These are phyloP conservation scores for Stigmatopora argus DNA, from an alignment of 2,113 vertebrate genomes.

Conservation along the genomic window DNA sequence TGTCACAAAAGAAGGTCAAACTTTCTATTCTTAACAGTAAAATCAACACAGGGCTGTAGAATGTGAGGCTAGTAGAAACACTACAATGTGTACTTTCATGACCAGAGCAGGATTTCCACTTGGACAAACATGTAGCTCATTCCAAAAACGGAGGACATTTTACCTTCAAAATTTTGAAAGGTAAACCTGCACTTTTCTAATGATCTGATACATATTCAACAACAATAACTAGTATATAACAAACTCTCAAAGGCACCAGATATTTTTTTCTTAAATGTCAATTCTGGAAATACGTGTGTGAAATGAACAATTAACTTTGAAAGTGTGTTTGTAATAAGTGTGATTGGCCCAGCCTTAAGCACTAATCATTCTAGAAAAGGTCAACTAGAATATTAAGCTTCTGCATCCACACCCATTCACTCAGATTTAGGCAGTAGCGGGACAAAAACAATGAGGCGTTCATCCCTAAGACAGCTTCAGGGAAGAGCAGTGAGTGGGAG, in stretches of 20 bases:
- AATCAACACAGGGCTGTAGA: neutral
- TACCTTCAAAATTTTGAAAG: no score
- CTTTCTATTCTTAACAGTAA: constrained; percentile 24
- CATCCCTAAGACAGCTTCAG: constrained; percentile 66
- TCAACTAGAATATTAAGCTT: neutral
- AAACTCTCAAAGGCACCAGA: neutral
- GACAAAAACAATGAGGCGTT: constrained; percentile 70
- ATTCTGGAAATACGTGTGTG: neutral
- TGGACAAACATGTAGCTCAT: no score
- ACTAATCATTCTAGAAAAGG: constrained; percentile 3
- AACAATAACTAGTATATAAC: neutral
- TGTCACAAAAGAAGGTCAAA: constrained; percentile 43
- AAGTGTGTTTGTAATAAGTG: constrained; percentile 17
- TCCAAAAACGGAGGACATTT: no score
- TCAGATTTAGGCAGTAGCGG: constrained; percentile 44
- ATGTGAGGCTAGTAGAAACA: neutral
- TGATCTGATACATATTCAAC: no score
- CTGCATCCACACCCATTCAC: neutral
- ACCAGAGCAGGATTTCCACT: neutral
- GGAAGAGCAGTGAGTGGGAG: constrained; percentile 68
- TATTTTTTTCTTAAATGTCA: no score
- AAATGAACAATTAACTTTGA: constrained; percentile 11
- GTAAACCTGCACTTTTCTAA: no score
- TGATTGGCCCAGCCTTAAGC: constrained; percentile 39
- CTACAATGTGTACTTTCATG: neutral